Conservation (phyloP, 2,888 invertebrate genomes). For the Adelognathus sp. region DNA sequence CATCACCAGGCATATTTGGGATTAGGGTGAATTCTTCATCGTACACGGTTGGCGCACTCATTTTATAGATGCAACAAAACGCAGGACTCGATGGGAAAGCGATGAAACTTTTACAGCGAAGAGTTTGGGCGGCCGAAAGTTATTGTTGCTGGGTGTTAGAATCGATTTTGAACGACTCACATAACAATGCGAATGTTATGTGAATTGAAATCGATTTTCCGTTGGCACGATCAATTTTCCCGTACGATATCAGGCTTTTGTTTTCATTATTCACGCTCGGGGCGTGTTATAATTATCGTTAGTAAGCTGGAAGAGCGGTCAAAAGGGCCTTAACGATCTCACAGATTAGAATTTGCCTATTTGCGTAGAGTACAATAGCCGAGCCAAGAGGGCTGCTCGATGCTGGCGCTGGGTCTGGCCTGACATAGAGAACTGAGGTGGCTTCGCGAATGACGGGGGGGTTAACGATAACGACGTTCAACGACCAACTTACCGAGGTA, state of each 20-base stretch:
- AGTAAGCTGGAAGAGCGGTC: constrained; percentile 20
- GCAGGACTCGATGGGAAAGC: background rate
- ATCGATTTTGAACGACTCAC: too few species aligned
- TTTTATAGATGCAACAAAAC: background rate
- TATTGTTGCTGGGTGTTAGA: too few species aligned
- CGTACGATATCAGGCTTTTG: constrained; percentile 27
- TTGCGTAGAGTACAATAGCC: constrained; percentile 43
- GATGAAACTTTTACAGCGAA: background rate
- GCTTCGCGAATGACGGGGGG: constrained; percentile 1
- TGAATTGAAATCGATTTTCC: constrained; percentile 28
- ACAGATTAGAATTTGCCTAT: constrained; percentile 52
- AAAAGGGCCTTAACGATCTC: constrained; percentile 50
- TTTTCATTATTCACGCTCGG: constrained; percentile 31
- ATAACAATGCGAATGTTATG: background rate
- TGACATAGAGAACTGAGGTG: background rate
- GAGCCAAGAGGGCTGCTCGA: constrained; percentile 2
- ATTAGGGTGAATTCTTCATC: background rate
- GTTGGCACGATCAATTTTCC: constrained; percentile 37
- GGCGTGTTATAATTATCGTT: constrained; percentile 53
- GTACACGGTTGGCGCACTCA: background rate
- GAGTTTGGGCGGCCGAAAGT: background rate
- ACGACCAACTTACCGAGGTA: constrained; percentile 87
- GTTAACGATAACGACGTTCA: constrained; percentile 40
- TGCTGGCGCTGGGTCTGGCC: background rate
- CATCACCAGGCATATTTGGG: background rate